These are phyloP conservation scores for Merluccius polli DNA, from an alignment of 2,797 vertebrate species.

Conservation along the genomic window DNA sequence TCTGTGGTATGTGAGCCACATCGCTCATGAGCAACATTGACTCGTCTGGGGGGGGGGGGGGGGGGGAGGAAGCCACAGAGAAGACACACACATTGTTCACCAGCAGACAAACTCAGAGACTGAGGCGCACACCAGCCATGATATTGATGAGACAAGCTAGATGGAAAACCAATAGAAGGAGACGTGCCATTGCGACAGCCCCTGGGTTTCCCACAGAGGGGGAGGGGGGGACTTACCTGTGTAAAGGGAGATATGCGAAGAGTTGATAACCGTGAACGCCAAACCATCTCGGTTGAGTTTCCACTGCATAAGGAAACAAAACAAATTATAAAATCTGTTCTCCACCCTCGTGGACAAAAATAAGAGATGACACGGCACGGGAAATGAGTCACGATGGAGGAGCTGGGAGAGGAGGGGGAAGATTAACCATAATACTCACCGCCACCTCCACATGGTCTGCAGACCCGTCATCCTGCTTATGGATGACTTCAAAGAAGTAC, in stretches of 20 bases:
- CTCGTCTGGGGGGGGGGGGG: conserved; percentile 88
- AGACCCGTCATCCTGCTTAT: conserved; percentile 85
- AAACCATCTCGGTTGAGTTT: conserved; percentile 65
- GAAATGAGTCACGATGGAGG: not conserved
- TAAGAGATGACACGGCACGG: not conserved
- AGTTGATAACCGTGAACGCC: conserved; percentile 80
- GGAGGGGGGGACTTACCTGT: conserved; percentile 82
- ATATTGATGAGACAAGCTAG: no score
- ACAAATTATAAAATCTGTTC: not conserved
- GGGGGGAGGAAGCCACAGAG: not conserved
- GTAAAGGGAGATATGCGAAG: conserved; percentile 85
- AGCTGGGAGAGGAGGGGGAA: not conserved
- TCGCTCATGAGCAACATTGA: conserved; percentile 76
- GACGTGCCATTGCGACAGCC: not conserved
- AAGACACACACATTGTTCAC: not conserved
- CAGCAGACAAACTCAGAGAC: not conserved
- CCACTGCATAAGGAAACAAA: conserved; percentile 81
- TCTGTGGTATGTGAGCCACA: conserved; percentile 85
- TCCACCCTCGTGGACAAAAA: not conserved
- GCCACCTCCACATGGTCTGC: conserved; percentile 92
- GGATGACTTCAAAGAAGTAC: conserved; percentile 94
- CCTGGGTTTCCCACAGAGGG: no score
- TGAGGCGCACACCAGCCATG: not conserved
- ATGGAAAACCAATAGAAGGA: not conserved
- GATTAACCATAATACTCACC: conserved; percentile 71